These are phyloP conservation scores for Paramormyrops kingsleyae DNA, from an alignment of 2,113 vertebrate genomes.

Conservation along the genomic window DNA sequence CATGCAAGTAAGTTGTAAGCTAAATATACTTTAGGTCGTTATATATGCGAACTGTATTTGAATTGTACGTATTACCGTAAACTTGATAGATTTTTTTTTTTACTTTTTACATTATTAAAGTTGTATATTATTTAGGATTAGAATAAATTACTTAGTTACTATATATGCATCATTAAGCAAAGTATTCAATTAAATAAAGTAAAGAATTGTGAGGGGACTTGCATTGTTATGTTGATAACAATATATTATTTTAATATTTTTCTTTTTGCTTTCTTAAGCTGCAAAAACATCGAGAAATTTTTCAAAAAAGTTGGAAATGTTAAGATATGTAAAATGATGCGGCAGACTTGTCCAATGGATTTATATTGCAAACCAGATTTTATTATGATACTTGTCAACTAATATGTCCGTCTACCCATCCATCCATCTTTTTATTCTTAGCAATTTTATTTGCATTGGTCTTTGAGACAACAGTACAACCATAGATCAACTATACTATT, in stretches of 20 bases:
- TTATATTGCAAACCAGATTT: not conserved
- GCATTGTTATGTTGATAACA: not conserved
- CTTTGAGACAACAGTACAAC: not conserved
- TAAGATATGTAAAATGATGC: not conserved
- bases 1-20: not conserved
- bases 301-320: not conserved
- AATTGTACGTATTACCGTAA: not conserved
- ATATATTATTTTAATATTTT: not conserved
- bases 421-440: not conserved
- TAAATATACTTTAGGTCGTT: not conserved
- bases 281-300: not conserved
- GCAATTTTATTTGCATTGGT: not conserved
- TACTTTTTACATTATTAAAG: not conserved
- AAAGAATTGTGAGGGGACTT: not conserved
- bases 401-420: not conserved
- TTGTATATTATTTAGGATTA: not conserved
- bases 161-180: not conserved
- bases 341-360: not conserved
- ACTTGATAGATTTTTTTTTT: not conserved
- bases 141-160: not conserved
- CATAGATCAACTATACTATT: not conserved
- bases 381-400: not conserved
- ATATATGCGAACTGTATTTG: not conserved
- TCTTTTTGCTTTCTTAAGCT: not conserved
- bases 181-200: not conserved